Percentiles rank a stretch among this genome's conserved stretches.
These are phyloP conservation scores for Halcyon badia DNA, from an alignment of 2,797 vertebrate species.

Conservation along the genomic window DNA sequence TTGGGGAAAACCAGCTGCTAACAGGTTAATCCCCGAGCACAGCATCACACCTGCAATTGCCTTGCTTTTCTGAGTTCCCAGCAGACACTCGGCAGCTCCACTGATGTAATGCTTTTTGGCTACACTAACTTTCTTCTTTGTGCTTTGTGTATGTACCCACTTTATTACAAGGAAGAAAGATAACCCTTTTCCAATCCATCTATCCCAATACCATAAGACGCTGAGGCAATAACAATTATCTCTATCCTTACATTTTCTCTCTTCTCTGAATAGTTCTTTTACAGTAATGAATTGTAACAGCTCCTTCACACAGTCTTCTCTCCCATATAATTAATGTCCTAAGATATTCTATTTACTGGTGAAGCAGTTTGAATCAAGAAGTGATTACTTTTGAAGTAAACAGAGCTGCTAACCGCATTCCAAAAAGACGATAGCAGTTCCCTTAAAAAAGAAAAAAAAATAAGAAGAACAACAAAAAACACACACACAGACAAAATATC, in stretches of 20 bases:
- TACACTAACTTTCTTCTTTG: slow-evolving; percentile 44
- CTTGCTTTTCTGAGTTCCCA: not conserved
- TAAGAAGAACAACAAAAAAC: not conserved
- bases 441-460: slow-evolving; percentile 40
- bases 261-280: slow-evolving; percentile 80
- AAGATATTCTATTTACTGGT: slow-evolving; percentile 84
- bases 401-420: slow-evolving; percentile 76
- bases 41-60: not conserved
- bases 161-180: slow-evolving; percentile 78
- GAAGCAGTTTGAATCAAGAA: slow-evolving; percentile 82
- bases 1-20: not conserved
- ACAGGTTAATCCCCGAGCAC: not conserved
- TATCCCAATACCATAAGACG: slow-evolving; percentile 76
- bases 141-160: not conserved
- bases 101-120: slow-evolving; percentile 15
- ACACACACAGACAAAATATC: not conserved
- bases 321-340: slow-evolving; percentile 85
- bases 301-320: slow-evolving; percentile 80
- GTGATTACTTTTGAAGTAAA: slow-evolving; percentile 84
- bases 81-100: not conserved
- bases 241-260: slow-evolving; percentile 80
- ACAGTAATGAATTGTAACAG: slow-evolving; percentile 86
- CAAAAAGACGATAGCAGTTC: slow-evolving; percentile 64
- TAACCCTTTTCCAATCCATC: slow-evolving; percentile 82
- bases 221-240: slow-evolving; percentile 82